phyloP scores from a whole-genome alignment of 2,113 vertebrate species.

The Sphyrna mokarran region DNA sequence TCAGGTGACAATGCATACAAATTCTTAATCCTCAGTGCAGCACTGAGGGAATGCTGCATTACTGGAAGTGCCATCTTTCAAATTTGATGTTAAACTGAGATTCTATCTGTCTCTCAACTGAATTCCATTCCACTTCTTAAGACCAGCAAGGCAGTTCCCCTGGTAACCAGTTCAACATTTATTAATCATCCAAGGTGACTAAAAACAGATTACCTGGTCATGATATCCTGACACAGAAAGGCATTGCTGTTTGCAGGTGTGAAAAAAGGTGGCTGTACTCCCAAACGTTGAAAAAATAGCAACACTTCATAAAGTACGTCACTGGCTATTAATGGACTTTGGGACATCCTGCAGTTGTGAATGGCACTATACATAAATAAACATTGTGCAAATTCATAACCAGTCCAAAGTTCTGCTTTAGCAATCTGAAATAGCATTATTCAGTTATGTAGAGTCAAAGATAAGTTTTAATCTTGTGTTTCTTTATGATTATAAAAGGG shows the following conservation, averaged over 20 bases:
- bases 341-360: neutral
- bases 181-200: neutral
- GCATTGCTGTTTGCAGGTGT: neutral
- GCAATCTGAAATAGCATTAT: neutral
- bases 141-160: neutral
- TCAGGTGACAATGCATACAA: neutral
- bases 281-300: neutral
- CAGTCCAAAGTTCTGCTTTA: neutral
- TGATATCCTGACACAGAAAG: neutral
- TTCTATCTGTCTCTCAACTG: neutral
- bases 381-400: neutral
- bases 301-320: neutral
- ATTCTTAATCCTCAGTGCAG: neutral
- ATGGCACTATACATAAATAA: neutral
- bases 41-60: neutral
- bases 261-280: neutral
- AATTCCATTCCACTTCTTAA: neutral
- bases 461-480: neutral
- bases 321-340: neutral
- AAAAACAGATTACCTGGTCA: neutral
- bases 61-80: neutral
- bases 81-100: neutral
- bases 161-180: neutral
- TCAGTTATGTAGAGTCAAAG: neutral
- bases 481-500: conserved; percentile 46